Evolutionary conservation across 2,113 vertebrate genomes (phyloP).

Genomic region (Phalacrocorax pelagicus): DNA sequence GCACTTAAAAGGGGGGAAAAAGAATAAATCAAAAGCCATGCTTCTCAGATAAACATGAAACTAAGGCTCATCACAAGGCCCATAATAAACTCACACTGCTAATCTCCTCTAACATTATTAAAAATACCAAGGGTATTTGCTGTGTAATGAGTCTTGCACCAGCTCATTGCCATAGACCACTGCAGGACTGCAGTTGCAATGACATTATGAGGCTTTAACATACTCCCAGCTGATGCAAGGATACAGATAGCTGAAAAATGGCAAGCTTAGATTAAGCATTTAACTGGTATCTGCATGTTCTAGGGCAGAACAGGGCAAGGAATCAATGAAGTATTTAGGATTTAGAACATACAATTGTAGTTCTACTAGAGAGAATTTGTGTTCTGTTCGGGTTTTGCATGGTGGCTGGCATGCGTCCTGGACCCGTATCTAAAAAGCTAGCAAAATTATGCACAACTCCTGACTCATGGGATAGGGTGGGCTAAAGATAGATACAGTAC

Average conservation of each 20-base stretch:
- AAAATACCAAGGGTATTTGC: not conserved
- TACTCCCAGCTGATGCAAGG: not conserved
- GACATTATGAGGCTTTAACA: not conserved
- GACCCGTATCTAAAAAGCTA: not conserved
- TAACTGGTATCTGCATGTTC: not conserved
- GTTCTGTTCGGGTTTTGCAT: not conserved
- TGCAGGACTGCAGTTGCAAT: not conserved
- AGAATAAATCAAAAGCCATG: not conserved
- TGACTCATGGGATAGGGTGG: not conserved
- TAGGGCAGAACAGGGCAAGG: not conserved
- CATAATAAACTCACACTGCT: slow-evolving; percentile 50
- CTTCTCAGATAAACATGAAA: not conserved
- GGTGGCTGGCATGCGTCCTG: not conserved
- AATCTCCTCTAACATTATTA: slow-evolving; percentile 64
- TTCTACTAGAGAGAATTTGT: not conserved
- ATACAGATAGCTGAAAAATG: not conserved
- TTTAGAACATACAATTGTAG: not conserved
- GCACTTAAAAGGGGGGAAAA: not conserved
- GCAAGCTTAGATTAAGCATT: not conserved
- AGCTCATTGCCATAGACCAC: not conserved
- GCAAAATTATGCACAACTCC: slow-evolving; percentile 19
- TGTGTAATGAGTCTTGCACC: not conserved
- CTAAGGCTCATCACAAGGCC: slow-evolving; percentile 2
- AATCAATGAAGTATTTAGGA: not conserved
- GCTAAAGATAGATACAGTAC: slow-evolving; percentile 25